These are phyloP conservation scores for Drosophila infuscata DNA, from an alignment of 2,888 invertebrate species.

Conservation along the genomic window DNA sequence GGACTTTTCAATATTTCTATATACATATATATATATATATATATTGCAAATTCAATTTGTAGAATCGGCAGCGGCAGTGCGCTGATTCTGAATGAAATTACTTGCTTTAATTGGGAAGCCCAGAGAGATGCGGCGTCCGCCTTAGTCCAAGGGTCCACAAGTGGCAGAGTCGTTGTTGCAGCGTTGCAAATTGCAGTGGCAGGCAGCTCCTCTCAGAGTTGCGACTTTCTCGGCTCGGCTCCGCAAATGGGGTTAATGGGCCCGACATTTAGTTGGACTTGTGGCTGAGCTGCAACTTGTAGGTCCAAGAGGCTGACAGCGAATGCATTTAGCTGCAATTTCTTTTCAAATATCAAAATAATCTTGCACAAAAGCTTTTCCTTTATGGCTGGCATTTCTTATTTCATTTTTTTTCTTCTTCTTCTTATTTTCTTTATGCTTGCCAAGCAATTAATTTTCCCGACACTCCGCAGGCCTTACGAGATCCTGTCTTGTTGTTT, in stretches of 20 bases:
- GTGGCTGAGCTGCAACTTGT: background rate
- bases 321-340: slow-evolving; percentile 57
- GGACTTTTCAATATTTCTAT: slow-evolving; percentile 25
- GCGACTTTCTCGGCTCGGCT: slow-evolving; percentile 25
- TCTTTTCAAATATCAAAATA: slow-evolving; percentile 53
- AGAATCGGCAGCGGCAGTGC: slow-evolving; percentile 1
- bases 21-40: background rate
- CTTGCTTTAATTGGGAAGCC: slow-evolving; percentile 47
- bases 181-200: slow-evolving; percentile 19
- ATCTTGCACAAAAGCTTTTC: slow-evolving; percentile 49
- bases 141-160: slow-evolving; percentile 7
- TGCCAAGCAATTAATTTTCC: slow-evolving; percentile 56
- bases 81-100: slow-evolving; percentile 45
- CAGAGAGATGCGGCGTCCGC: background rate
- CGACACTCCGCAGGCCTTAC: slow-evolving; percentile 35
- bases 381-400: slow-evolving; percentile 43
- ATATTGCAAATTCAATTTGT: slow-evolving; percentile 61
- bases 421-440: slow-evolving; percentile 7
- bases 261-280: slow-evolving; percentile 26
- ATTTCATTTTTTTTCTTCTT: background rate
- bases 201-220: slow-evolving; percentile 35
- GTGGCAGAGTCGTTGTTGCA: background rate
- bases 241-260: slow-evolving; percentile 55
- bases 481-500: slow-evolving; percentile 1
- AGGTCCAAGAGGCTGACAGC: slow-evolving; percentile 24